A percentile compares a stretch with the other conserved stretches of the same genome.
These are phyloP conservation scores for Synchiropus splendidus DNA, from an alignment of 2,113 vertebrate species.

Conservation along the genomic window DNA sequence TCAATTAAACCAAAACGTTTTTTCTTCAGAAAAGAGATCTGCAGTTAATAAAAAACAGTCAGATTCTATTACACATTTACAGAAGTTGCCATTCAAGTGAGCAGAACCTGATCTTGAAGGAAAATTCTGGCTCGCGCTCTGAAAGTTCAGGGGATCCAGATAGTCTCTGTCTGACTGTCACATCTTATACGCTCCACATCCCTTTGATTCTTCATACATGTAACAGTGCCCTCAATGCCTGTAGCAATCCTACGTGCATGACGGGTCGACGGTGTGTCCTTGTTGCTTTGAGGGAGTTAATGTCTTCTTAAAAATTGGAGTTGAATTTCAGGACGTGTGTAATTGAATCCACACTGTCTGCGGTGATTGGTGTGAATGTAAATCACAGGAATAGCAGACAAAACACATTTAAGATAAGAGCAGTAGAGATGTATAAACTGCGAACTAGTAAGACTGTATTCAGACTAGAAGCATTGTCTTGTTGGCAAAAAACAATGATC, in stretches of 20 bases:
- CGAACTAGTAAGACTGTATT: too few species aligned
- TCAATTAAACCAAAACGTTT: too few species aligned
- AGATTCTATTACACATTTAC: slow-evolving; percentile 31
- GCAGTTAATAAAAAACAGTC: slow-evolving; percentile 11
- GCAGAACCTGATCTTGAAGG: slow-evolving; percentile 20
- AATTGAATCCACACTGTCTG: slow-evolving; percentile 19
- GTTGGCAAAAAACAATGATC: too few species aligned
- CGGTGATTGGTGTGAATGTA: slow-evolving; percentile 34
- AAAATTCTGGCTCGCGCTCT: slow-evolving; percentile 12
- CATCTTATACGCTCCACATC: slow-evolving; percentile 1
- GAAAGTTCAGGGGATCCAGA: slow-evolving; percentile 16
- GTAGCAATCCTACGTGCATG: slow-evolving; percentile 11
- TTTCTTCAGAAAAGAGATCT: slow-evolving; percentile 23
- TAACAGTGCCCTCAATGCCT: slow-evolving; percentile 28
- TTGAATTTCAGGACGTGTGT: slow-evolving; percentile 30
- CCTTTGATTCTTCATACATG: slow-evolving; percentile 19
- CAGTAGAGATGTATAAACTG: slow-evolving; percentile 16
- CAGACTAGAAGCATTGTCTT: too few species aligned
- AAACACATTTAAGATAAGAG: slow-evolving; percentile 1
- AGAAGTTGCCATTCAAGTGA: slow-evolving; percentile 20
- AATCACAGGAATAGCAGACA: slow-evolving; percentile 27
- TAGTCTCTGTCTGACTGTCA: slow-evolving; percentile 5
- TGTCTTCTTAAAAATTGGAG: slow-evolving; percentile 9
- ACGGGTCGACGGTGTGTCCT: slow-evolving; percentile 22
- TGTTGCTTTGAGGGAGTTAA: slow-evolving; percentile 16